Evolutionary conservation across 1,140 invertebrate species (phyloP).

Genomic region (Drosophila repleta): DNA sequence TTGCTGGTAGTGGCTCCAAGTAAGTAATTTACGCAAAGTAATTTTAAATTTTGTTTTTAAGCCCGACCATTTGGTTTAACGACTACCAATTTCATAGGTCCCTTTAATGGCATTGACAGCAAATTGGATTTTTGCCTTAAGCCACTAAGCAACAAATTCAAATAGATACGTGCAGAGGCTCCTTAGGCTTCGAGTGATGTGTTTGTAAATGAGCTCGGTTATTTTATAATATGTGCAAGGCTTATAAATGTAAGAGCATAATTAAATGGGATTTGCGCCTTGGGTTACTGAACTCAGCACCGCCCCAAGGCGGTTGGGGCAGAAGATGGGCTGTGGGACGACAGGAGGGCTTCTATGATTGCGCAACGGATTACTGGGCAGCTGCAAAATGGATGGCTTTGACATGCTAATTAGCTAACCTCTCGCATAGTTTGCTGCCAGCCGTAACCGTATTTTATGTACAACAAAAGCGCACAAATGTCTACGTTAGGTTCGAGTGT

Average conservation of each 20-base stretch:
- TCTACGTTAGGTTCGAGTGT: conserved; percentile 1
- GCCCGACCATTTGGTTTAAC: conserved; percentile 52
- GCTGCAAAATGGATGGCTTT: conserved; percentile 70
- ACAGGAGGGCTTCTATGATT: conserved; percentile 10
- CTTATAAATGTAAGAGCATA: conserved; percentile 66
- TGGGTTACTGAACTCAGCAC: conserved; percentile 11
- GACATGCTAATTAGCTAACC: conserved; percentile 78
- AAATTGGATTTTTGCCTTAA: conserved; percentile 64
- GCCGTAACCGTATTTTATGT: conserved; percentile 7
- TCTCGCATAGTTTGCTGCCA: conserved; percentile 35
- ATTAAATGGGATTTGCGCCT: conserved; percentile 72
- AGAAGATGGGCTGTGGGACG: conserved; percentile 2
- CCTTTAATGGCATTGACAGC: conserved; percentile 42
- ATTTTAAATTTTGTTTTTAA: conserved; percentile 50
- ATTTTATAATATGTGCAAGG: conserved; percentile 54
- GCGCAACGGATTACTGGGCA: conserved; percentile 30
- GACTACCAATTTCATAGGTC: conserved; percentile 25
- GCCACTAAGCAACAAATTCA: conserved; percentile 67
- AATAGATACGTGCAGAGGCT: conserved; percentile 46
- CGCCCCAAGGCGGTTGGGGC: neutral
- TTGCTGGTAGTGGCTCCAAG: neutral
- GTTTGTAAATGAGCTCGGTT: conserved; percentile 36
- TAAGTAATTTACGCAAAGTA: conserved; percentile 55
- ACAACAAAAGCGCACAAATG: conserved; percentile 36
- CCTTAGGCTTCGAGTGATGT: conserved; percentile 17